phyloP scores from a whole-genome alignment of 2,797 vertebrate genomes.

The Hoplostethus mediterraneus region DNA sequence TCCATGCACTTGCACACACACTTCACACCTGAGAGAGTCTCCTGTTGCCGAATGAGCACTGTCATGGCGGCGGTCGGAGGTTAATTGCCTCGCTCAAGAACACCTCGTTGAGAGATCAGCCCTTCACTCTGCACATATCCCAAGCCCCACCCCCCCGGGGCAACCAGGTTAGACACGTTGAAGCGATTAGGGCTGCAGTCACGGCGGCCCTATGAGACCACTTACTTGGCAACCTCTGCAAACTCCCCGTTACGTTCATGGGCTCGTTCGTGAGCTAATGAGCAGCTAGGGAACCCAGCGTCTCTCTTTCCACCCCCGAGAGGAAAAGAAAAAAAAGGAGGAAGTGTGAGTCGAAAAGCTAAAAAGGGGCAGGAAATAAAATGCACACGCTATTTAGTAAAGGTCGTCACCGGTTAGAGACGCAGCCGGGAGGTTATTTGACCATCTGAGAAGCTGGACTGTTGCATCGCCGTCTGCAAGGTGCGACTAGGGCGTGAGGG shows the following conservation, averaged over 20 bases:
- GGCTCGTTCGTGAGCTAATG: slow-evolving; percentile 1
- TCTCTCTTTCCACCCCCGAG: not conserved
- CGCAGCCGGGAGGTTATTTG: not conserved
- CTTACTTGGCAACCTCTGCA: slow-evolving; percentile 8
- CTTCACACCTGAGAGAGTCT: too few species aligned
- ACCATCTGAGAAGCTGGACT: not conserved
- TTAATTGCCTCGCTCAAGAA: not conserved
- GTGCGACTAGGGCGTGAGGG: not conserved
- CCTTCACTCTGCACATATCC: not conserved
- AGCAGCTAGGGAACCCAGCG: not conserved
- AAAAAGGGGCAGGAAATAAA: slow-evolving; percentile 11
- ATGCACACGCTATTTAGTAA: not conserved
- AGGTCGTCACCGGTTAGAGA: too few species aligned
- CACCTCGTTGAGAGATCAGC: not conserved
- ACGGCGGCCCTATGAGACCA: not conserved
- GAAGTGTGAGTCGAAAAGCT: slow-evolving; percentile 18
- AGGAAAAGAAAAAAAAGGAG: slow-evolving; percentile 4
- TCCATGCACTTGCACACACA: too few species aligned
- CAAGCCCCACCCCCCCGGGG: slow-evolving; percentile 4
- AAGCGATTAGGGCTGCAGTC: not conserved
- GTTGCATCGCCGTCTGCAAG: not conserved
- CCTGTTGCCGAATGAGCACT: too few species aligned
- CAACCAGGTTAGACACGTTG: slow-evolving; percentile 17
- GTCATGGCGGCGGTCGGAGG: too few species aligned
- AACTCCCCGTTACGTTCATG: not conserved